These are phyloP conservation scores for Chalcosyrphus nemorum DNA, from an alignment of 2,888 invertebrate genomes.

Conservation along the genomic window DNA sequence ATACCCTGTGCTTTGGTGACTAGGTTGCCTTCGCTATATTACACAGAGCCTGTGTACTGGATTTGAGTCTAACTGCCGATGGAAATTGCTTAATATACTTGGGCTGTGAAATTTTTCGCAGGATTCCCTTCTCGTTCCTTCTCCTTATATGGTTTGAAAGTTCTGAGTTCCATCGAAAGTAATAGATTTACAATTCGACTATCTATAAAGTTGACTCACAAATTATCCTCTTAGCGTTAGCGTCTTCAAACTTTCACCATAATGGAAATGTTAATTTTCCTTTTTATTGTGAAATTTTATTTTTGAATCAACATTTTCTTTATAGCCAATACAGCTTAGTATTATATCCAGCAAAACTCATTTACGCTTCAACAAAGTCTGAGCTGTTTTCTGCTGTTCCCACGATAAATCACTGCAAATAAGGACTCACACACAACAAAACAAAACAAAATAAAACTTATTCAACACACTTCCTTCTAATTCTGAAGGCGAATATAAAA, in stretches of 20 bases:
- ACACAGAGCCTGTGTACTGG: no score
- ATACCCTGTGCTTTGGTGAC: no score
- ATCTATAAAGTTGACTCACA: not conserved
- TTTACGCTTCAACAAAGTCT: not conserved
- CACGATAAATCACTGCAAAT: conserved; percentile 5
- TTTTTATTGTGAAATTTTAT: not conserved
- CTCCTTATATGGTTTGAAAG: no score
- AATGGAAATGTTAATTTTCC: not conserved
- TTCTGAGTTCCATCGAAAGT: no score
- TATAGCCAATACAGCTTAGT: not conserved
- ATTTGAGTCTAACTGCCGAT: no score
- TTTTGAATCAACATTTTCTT: not conserved
- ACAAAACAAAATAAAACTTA: conserved; percentile 1
- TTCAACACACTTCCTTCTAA: conserved; percentile 10
- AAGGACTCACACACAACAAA: no score
- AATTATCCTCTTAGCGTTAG: no score
- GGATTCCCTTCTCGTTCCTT: no score
- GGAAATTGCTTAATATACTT: no score
- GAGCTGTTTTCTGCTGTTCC: not conserved
- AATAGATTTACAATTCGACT: not conserved
- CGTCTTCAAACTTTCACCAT: no score
- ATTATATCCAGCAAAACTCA: not conserved
- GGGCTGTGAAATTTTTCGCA: no score
- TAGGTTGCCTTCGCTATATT: no score
- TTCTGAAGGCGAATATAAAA: not conserved